Evolutionary conservation across 2,797 vertebrate genomes (phyloP), one percentile per base, ranked within the genome.

Genomic region (Neostethus bicornis): DNA sequence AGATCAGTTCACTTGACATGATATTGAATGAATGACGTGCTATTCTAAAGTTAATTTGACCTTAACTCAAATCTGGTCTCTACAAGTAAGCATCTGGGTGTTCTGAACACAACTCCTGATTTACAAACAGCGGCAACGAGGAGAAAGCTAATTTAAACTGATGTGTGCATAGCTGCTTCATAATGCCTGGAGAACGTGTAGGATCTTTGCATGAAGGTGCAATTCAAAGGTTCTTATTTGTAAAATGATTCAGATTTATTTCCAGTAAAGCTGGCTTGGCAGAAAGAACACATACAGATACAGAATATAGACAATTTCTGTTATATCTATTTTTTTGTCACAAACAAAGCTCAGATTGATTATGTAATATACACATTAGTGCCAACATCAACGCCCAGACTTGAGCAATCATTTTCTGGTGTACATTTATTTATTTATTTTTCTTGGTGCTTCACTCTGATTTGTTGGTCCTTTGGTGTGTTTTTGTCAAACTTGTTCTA

Each of bases 131-230:
- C 52, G 77, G 68, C 68, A 80, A 84, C 85, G 53, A 80, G 60
- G 51, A 75, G 70, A 58, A 43, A 39, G 49, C 74, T 88, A 86
- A 90, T 90, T 56, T 47, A 86, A 72, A 81, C 79, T 82, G 75
- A 76, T 89, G 88, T 73, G 61, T 43, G 61, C 31, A 70, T 72
- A 79, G 78, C 66, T 71, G 65, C 41, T 61, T 25, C n/a, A 32
- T 77, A 82, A 81, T 54, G 65, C 19, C 57, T 82, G 79, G 75
- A 85, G 85, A 89, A 85, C 49, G 34, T 63, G 83, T 81, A 41
- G 60, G 54, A 68, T 66, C 39, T 25, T 46, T 57, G 37, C 61
- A 63, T 71, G 45, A 65, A 43, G 28, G 23, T 69, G 44, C 60
- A 74, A 50, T 75, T 13, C 3, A 25, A 71, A 57, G 54, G 32